Percentiles rank a stretch among this genome's conserved stretches.
Conservation (phyloP, 2,797 vertebrate species). For the Cetoscarus ocellatus region DNA sequence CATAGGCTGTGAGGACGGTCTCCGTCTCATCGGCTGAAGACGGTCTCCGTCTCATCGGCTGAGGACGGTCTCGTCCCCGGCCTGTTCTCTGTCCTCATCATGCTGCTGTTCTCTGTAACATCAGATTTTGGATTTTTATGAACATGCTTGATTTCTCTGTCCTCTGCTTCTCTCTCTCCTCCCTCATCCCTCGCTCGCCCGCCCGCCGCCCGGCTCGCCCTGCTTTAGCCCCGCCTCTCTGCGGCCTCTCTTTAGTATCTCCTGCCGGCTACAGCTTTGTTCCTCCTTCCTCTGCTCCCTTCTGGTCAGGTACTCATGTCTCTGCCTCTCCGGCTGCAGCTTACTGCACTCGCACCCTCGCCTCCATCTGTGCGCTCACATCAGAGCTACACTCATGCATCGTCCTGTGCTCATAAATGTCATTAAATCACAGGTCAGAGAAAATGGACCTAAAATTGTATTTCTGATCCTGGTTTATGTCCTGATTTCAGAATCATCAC, state of each 20-base stretch:
- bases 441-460: too few relatives aligned
- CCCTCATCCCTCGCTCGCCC: constrained; percentile 68
- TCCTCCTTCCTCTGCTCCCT: constrained; percentile 97
- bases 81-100: constrained; percentile 31
- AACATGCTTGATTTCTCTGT: constrained; percentile 80
- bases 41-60: too few relatives aligned
- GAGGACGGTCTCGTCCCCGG: background rate
- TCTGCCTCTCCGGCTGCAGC: constrained; percentile 57
- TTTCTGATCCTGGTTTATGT: too few relatives aligned
- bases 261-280: constrained; percentile 98
- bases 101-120: constrained; percentile 35
- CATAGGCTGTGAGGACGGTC: background rate
- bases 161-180: constrained; percentile 88
- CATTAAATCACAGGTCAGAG: constrained; percentile 7
- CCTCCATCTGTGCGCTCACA: constrained; percentile 34
- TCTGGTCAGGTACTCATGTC: constrained; percentile 98
- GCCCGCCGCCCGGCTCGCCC: constrained; percentile 59
- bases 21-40: too few relatives aligned
- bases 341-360: constrained; percentile 31
- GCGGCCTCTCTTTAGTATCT: constrained; percentile 97
- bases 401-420: constrained; percentile 33
- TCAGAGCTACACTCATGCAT: constrained; percentile 26
- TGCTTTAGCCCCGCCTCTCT: constrained; percentile 94
- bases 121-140: constrained; percentile 73
- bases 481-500: too few relatives aligned